Base-by-base conservation (phyloP, 2,888 invertebrate genomes). In the Synergus gifuensis region DNA sequence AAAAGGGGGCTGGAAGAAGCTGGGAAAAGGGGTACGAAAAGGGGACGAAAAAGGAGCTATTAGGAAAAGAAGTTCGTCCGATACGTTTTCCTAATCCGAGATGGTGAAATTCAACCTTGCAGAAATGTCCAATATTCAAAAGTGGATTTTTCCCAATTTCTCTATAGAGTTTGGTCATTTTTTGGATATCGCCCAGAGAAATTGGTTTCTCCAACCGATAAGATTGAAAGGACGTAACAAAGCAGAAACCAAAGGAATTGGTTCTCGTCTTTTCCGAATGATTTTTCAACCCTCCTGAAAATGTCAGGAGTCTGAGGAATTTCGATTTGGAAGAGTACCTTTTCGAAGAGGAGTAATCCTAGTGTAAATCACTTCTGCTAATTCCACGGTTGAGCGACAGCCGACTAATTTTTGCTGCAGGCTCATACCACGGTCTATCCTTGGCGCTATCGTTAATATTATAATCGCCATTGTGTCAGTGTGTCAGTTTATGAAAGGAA, bases 401-500 rank as follows among this genome's bases (percentile, higher is more conserved):
- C 73, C 66, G 81, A 78, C 84, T 87, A 87, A 87, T 87, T 87
- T 87, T 87, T 87, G 86, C 85, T 80, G 62, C 77, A 79, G 82
- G 84, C 84, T 83, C 78, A 86, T 85, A 83, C 79, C 81, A 63
- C 46, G 76, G 73, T 79, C 66, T 82, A 82, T 83, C 85, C 88
- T 86, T 85, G 83, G 14, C 79, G 64, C 76, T 87, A 82, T 87
- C 78, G 77, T 88, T 86, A 85, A 88, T 87, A 87, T 85, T 85
- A 82, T 83, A 88, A 79, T 79, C 78, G 84, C 81, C 83, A 88
- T 83, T 89, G 88, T 89, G 88, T 86, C 87, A 89, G 85, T 88
- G 85, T 88, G 89, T 83, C 88, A 85, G 81, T 83, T 79, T 44
- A 63, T 36, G 44, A 60, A 76, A 60, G 14, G 16, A 42, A 62